These are phyloP conservation scores for Synergus laeviventris DNA, from an alignment of 2,888 invertebrate species.

Conservation along the genomic window DNA sequence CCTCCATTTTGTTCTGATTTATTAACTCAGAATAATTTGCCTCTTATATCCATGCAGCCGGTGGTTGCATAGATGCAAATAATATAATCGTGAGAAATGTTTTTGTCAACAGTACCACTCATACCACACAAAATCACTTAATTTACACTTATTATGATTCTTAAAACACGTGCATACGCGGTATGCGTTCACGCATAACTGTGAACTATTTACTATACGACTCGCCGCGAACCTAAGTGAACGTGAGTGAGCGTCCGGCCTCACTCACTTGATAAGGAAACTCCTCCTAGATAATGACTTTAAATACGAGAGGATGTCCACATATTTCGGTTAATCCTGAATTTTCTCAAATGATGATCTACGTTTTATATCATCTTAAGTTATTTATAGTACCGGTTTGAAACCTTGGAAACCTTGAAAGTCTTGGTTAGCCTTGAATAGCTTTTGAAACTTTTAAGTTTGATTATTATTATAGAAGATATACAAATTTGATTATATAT, in stretches of 20 bases:
- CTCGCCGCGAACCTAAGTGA: constrained; percentile 27
- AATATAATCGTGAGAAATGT: not conserved
- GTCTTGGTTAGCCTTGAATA: too few species aligned
- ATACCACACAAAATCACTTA: constrained; percentile 1
- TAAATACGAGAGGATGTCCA: constrained; percentile 37
- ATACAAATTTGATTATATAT: too few species aligned
- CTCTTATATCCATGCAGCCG: not conserved
- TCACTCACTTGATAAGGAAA: constrained; percentile 55
- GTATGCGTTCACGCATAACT: constrained; percentile 59
- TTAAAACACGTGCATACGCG: constrained; percentile 34
- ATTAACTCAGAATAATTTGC: not conserved
- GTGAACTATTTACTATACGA: constrained; percentile 63
- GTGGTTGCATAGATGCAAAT: not conserved
- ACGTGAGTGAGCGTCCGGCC: constrained; percentile 47
- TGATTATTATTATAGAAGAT: too few species aligned
- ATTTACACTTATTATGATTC: not conserved
- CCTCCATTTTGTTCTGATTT: not conserved
- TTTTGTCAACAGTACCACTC: constrained; percentile 19
- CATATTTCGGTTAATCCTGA: constrained; percentile 28
- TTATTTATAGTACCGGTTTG: too few species aligned
- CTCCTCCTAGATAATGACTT: constrained; percentile 43
- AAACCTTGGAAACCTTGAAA: too few species aligned
- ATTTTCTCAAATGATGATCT: not conserved
- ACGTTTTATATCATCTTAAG: not conserved
- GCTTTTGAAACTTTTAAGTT: too few species aligned